phyloP scores from a whole-genome alignment of 35 echinoderm and acorn worm species.

The Strongylocentrotus purpuratus region DNA sequence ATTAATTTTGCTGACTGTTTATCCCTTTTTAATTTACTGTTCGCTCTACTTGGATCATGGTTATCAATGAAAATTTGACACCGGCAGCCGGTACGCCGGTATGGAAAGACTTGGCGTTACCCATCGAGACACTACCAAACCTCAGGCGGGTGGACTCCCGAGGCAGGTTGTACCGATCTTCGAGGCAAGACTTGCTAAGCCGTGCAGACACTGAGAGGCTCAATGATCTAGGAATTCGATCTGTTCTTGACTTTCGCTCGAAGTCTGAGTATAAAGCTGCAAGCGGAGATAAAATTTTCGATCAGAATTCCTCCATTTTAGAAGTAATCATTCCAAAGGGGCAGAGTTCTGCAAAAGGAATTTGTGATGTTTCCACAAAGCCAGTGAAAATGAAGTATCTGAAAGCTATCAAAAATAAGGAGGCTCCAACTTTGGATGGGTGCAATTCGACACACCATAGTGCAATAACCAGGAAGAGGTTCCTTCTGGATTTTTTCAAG shows the following conservation, averaged over 20 bases:
- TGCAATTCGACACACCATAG: background rate
- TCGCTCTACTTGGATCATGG: background rate
- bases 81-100: background rate
- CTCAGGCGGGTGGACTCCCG: constrained; percentile 69
- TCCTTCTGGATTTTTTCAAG: constrained; percentile 69
- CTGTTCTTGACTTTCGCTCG: constrained; percentile 77
- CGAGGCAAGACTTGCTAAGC: constrained; percentile 70
- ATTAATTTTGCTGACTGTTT: background rate
- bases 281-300: constrained; percentile 61
- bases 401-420: constrained; percentile 20
- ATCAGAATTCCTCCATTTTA: constrained; percentile 52
- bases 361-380: background rate
- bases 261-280: constrained; percentile 61
- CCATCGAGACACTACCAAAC: constrained; percentile 67
- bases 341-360: background rate
- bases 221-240: constrained; percentile 56
- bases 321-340: constrained; percentile 47
- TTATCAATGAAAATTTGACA: background rate
- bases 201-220: constrained; percentile 62
- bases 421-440: background rate
- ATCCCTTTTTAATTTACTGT: background rate
- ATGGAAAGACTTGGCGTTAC: constrained; percentile 36
- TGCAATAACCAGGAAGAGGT: constrained; percentile 53
- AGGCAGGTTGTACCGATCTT: constrained; percentile 71
- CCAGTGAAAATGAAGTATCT: background rate